Base-by-base conservation (phyloP, 92 coral and sea anemone genomes). In the Galaxea fascicularis region DNA sequence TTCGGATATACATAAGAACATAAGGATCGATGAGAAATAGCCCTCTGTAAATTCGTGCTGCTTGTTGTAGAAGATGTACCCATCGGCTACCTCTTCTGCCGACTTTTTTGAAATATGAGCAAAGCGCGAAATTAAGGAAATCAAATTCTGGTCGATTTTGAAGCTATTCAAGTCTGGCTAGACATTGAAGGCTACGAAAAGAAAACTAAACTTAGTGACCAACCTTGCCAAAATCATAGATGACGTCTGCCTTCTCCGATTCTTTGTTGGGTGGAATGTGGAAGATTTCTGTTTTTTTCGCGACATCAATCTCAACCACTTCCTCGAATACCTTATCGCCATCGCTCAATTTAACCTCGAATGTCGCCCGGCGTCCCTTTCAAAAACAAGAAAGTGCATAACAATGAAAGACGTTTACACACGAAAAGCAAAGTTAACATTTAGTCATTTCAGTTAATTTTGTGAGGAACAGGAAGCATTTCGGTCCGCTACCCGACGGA, bases 191-290 rank as follows among this genome's bases (percentile, higher is more conserved):
- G 12, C 51, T 45, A 11, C n/a, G 3, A 49, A 9, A 49, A 49
- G 54, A 1, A 15, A 49, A 49, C 54, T 15, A 49, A 49, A 49
- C 54, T 8, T 10, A 49, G 14, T 21, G 12, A 20, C 16, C 4
- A 44, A 93, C 95, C 95, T 79, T 69, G 8, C 59, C 73, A 65
- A 93, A 93, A 77, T 93, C 93, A 65, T 84, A 62, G 17, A 93
- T 54, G 20, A 93, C 47, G 21, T 86, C 83, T 6, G 92, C 90
- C 57, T 88, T 90, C 21, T 87, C 90, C n/a, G 80, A 73, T 1
- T 75, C 73, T 7, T 74, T 89, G 65, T 21, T 77, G 9, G 88
- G 27, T 15, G 87, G 79, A 4, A 90, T 83, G n/a, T 87, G 88
- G 29, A 87, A 79, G 41, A 65, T 63, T 41, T 71, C 93, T 6